Percentiles rank a stretch among this genome's conserved stretches.
Evolutionary conservation across 2,113 vertebrate species (phyloP).

Genomic region (Melanerpes aurifrons): DNA sequence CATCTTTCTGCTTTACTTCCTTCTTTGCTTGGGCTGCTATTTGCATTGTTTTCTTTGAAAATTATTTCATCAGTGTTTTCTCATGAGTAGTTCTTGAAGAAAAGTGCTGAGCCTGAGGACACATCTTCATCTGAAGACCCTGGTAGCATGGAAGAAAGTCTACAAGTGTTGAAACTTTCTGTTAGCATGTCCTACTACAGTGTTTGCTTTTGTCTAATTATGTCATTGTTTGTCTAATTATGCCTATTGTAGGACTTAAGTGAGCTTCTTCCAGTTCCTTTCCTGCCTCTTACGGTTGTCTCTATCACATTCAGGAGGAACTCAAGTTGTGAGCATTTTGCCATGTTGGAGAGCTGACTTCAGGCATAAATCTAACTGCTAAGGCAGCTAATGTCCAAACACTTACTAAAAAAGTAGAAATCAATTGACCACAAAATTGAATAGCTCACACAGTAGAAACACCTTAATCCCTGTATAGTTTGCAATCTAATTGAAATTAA

Average conservation of each 20-base stretch:
- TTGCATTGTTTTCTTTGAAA: background rate
- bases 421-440: constrained; percentile 68
- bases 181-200: background rate
- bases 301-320: background rate
- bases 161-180: background rate
- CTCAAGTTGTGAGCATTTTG: background rate
- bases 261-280: background rate
- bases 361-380: background rate
- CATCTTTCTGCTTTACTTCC: background rate
- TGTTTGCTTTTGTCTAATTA: background rate
- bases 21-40: background rate
- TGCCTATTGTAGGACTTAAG: background rate
- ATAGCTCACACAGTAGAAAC: constrained; percentile 59
- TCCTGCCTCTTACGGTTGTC: background rate
- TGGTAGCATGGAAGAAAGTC: background rate
- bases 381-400: constrained; percentile 38
- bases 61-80: background rate
- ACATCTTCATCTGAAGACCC: background rate
- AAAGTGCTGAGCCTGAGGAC: background rate
- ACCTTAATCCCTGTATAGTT: constrained; percentile 61
- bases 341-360: background rate
- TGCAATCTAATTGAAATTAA: constrained; percentile 69
- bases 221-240: background rate
- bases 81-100: background rate
- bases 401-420: constrained; percentile 59